Conservation (phyloP, 2,888 invertebrate species). For the Orthosia incerta region DNA sequence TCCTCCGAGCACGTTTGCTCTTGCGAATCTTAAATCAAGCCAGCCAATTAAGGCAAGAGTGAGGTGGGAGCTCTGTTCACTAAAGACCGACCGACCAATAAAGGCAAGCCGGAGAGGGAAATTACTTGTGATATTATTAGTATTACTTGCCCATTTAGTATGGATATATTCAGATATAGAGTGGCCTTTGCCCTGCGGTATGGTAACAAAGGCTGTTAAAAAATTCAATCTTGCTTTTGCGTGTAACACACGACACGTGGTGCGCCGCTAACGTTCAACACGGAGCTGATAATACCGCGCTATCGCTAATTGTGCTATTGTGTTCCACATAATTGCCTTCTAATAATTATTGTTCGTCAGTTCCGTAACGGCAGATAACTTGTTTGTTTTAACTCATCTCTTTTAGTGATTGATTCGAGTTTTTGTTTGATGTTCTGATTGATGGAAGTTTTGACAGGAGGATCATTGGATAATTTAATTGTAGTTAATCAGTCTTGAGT, state of each 20-base stretch:
- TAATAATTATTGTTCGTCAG: not conserved
- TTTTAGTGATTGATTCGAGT: not conserved
- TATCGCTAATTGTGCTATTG: slow-evolving; percentile 57
- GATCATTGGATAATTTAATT: not conserved
- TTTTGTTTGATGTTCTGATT: not conserved
- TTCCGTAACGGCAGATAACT: slow-evolving; percentile 14
- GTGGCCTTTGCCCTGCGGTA: no score
- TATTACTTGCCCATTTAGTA: no score
- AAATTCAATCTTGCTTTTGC: not conserved
- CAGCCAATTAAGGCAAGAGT: no score
- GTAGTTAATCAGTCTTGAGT: not conserved
- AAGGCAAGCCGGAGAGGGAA: no score
- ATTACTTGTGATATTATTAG: no score
- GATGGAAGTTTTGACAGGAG: slow-evolving; percentile 1
- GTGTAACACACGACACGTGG: slow-evolving; percentile 21
- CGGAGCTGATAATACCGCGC: slow-evolving; percentile 16
- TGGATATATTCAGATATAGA: no score
- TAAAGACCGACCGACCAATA: no score
- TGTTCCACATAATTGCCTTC: slow-evolving; percentile 45
- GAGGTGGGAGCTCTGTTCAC: no score
- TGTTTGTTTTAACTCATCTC: not conserved
- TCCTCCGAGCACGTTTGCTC: no score
- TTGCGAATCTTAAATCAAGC: no score
- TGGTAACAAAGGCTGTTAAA: not conserved
- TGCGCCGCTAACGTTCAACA: slow-evolving; percentile 1